These are phyloP conservation scores for Euplagia quadripunctaria DNA, from an alignment of 2,888 invertebrate genomes.

Conservation along the genomic window DNA sequence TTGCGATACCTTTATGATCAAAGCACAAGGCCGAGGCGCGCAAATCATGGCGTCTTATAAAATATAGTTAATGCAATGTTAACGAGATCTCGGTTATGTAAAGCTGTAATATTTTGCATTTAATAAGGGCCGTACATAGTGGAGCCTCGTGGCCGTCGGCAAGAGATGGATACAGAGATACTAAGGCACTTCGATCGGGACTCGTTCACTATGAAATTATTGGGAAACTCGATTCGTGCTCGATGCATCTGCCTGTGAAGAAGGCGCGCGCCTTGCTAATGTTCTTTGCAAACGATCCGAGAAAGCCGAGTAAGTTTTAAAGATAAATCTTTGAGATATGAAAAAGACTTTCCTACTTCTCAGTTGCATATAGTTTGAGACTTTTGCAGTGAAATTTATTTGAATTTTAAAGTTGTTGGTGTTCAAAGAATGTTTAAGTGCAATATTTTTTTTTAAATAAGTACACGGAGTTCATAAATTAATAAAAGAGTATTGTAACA, in stretches of 20 bases:
- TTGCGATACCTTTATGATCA: conserved; percentile 26
- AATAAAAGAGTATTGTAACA: conserved; percentile 61
- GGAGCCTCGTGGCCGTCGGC: conserved; percentile 77
- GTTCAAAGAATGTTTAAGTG: conserved; percentile 24
- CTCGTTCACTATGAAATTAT: conserved; percentile 83
- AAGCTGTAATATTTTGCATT: conserved; percentile 84
- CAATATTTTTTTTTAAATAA: conserved; percentile 55
- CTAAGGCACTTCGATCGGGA: conserved; percentile 69
- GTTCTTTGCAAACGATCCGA: conserved; percentile 76
- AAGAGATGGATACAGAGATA: conserved; percentile 77
- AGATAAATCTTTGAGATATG: conserved; percentile 80
- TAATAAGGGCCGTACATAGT: conserved; percentile 79
- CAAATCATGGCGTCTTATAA: conserved; percentile 69
- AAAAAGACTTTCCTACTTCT: conserved; percentile 58
- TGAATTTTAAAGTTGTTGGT: conserved; percentile 25
- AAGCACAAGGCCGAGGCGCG: conserved; percentile 50
- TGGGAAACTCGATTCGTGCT: conserved; percentile 83
- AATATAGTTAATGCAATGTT: conserved; percentile 80
- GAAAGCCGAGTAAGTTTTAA: conserved; percentile 73
- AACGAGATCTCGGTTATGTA: conserved; percentile 82
- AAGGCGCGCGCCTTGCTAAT: conserved; percentile 68
- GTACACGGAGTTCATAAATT: conserved; percentile 66
- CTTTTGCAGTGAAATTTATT: conserved; percentile 47
- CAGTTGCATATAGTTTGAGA: conserved; percentile 65
- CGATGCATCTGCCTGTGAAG: conserved; percentile 78